Percentiles rank a stretch among this genome's conserved stretches.
phyloP scores from a whole-genome alignment of 2,797 vertebrate genomes.

The Acanthiza pusilla region DNA sequence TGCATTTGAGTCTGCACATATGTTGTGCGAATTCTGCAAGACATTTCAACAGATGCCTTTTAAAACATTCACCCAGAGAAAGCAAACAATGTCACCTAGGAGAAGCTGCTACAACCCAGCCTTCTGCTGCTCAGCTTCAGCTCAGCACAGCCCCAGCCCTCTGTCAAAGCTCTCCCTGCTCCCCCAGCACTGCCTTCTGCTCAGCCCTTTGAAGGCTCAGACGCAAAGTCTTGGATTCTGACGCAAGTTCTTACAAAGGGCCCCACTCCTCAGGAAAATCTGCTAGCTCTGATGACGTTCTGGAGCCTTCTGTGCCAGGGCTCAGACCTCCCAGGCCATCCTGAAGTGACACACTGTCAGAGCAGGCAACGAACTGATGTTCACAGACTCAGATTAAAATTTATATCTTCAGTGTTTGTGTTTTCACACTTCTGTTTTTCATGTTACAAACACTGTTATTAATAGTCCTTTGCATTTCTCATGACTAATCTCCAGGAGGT shows the following conservation, averaged over 20 bases:
- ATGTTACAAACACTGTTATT: background rate
- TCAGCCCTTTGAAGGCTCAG: background rate
- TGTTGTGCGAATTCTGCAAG: conserved; percentile 50
- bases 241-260: background rate
- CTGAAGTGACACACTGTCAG: background rate
- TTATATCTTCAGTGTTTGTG: background rate
- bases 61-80: conserved; percentile 47
- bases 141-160: background rate
- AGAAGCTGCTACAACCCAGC: conserved; percentile 16
- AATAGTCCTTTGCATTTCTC: background rate
- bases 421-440: background rate
- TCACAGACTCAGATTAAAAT: background rate
- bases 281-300: background rate
- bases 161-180: background rate
- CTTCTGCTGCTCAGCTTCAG: conserved; percentile 60
- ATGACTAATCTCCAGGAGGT: background rate
- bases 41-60: conserved; percentile 47
- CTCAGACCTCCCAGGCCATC: background rate
- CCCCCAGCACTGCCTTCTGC: background rate
- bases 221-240: rapidly evolving
- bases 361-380: background rate
- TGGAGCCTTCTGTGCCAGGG: background rate
- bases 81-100: conserved; percentile 55
- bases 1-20: conserved; percentile 39
- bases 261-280: background rate